Base-by-base conservation (phyloP, 2,797 vertebrate genomes). In the Rhinichthys osculus region DNA sequence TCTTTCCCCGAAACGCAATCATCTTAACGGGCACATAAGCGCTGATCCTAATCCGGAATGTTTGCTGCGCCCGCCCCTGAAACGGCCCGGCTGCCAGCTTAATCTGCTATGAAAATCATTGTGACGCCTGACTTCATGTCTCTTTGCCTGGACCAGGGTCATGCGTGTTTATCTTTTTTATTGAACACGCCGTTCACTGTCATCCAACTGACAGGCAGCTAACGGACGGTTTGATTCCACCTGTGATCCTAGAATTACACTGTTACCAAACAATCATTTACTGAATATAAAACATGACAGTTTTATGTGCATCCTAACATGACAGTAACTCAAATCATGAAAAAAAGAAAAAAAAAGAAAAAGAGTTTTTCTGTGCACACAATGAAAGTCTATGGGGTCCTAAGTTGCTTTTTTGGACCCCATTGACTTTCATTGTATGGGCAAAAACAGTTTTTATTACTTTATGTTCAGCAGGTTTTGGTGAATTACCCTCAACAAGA, bases 41-140 rank as follows among this genome's bases (percentile, higher is more conserved):
- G 91, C 93, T 93, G 93, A 94, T 95, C 93, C 93, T 95, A 96
- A 95, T 95, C 94, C 94, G 42, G 89, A 93, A 93, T 94, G 94
- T 95, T 93, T 94, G 92, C 91, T 76, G 30, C 69, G 90, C 90
- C 27, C 86, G 42, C 86, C 90, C 79, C 50, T 62, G 81, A 83
- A 88, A 85, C 30, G 85, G 90, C 91, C 90, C 87, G 85, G 81
- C 87, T 85, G 83, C 42, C 88, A 82, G 74, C 47, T 84, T 83
- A 88, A 88, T 93, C 92, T 89, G 89, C 89, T 88, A 86, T 40
- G 71, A 84, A 83, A 86, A 91, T 87, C 35, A 86, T 70, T 88
- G 35, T 86, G 85, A 83, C 5, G 67, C 40, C 86, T 89, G 85
- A 90, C 78, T 89, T 87, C 82, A 47, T n/a, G 66, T 78, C 64